Conservation (phyloP, 2,888 invertebrate genomes). For the Helobdella robusta region DNA sequence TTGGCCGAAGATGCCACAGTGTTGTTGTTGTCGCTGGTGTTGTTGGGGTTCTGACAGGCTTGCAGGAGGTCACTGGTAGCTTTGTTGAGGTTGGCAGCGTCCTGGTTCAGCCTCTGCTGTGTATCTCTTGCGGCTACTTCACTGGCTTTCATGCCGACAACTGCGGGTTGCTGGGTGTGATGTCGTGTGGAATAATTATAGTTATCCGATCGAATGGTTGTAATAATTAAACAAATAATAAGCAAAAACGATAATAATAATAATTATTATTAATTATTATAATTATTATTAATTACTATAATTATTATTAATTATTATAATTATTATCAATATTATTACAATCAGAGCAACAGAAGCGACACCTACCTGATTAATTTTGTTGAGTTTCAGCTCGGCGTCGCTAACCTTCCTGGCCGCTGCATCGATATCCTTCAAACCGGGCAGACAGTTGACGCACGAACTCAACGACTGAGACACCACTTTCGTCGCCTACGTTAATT, state of each 20-base stretch:
- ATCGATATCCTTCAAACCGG: slow-evolving; percentile 89
- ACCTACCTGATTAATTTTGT: slow-evolving; percentile 1
- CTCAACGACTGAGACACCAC: slow-evolving; percentile 56
- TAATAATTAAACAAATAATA: neutral
- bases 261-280: neutral
- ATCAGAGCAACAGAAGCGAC: neutral
- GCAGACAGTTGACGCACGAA: slow-evolving; percentile 71
- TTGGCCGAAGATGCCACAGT: neutral
- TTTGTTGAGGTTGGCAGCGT: slow-evolving; percentile 73
- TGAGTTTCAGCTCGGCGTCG: neutral
- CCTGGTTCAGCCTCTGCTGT: slow-evolving; percentile 71
- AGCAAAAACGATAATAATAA: neutral
- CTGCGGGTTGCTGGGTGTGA: too few relatives aligned
- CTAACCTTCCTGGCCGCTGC: slow-evolving; percentile 68
- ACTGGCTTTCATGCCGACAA: too few relatives aligned
- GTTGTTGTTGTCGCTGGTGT: neutral
- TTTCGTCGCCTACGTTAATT: slow-evolving; percentile 49
- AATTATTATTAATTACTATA: neutral
- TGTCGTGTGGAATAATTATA: neutral
- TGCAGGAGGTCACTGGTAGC: slow-evolving; percentile 73
- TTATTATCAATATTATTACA: neutral
- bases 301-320: neutral
- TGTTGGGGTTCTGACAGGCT: slow-evolving; percentile 60
- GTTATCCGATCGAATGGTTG: neutral
- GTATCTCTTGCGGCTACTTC: slow-evolving; percentile 60